A percentile compares a stretch with the other conserved stretches of the same genome.
Conservation (phyloP, 2,113 vertebrate species). For the Pelobates fuscus region DNA sequence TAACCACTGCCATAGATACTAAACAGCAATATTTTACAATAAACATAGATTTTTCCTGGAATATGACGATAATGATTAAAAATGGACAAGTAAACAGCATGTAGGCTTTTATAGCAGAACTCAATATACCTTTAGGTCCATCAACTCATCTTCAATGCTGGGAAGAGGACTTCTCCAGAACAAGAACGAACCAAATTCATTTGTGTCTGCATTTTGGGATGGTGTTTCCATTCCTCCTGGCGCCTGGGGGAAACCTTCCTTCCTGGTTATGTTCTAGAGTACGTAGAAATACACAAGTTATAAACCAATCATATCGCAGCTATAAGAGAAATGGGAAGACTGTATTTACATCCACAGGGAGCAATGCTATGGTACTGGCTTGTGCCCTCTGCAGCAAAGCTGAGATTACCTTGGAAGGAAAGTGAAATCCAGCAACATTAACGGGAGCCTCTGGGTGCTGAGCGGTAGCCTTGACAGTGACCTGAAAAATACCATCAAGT, state of each 20-base stretch:
- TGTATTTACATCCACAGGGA: no score
- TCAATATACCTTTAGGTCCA: constrained; percentile 75
- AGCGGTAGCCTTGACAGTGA: constrained; percentile 72
- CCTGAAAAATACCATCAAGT: constrained; percentile 68
- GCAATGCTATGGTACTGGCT: no score
- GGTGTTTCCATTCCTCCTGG: not conserved
- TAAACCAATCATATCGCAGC: no score
- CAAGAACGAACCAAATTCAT: constrained; percentile 77
- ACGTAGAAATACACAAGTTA: not conserved
- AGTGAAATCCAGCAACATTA: constrained; percentile 85
- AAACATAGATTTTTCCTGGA: no score
- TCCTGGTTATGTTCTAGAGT: constrained; percentile 5
- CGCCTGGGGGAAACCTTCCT: not conserved
- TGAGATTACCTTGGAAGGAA: constrained; percentile 86
- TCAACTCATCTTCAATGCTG: constrained; percentile 73
- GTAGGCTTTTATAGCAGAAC: not conserved
- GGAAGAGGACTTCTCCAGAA: constrained; percentile 86
- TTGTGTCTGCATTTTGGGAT: not conserved
- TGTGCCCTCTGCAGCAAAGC: no score
- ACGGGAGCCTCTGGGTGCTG: constrained; percentile 85
- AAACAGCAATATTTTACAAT: no score
- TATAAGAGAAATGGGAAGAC: no score
- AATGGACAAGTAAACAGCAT: no score
- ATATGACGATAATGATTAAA: no score
- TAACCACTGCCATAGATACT: no score